Evolutionary conservation across 2,113 vertebrate genomes (phyloP).

Genomic region (Beaufortia kweichowensis): DNA sequence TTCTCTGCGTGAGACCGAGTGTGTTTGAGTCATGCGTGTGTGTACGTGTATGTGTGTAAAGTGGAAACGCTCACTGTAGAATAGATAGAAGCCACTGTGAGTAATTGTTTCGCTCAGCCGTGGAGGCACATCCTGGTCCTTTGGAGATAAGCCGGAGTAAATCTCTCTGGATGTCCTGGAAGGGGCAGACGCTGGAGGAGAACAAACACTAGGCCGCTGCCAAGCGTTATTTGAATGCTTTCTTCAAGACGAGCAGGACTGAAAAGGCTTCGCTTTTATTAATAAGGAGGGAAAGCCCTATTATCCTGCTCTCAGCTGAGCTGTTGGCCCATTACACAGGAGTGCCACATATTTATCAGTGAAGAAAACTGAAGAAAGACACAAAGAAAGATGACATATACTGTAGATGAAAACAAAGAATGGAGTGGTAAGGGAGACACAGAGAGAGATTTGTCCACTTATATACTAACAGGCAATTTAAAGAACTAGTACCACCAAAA

Average conservation of each 20-base stretch:
- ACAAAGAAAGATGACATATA: constrained; percentile 12
- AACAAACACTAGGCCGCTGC: constrained; percentile 66
- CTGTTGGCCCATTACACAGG: constrained; percentile 46
- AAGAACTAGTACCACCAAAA: no score
- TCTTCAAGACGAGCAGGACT: constrained; percentile 66
- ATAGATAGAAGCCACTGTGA: constrained; percentile 68
- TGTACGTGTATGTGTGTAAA: constrained; percentile 56
- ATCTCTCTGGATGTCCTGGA: constrained; percentile 71
- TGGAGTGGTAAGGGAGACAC: neutral
- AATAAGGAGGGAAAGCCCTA: constrained; percentile 52
- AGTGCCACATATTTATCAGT: constrained; percentile 58
- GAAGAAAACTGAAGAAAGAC: constrained; percentile 24
- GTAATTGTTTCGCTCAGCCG: constrained; percentile 72
- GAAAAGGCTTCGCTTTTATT: constrained; percentile 63
- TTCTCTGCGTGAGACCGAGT: constrained; percentile 43
- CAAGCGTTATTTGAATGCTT: constrained; percentile 65
- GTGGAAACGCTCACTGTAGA: constrained; percentile 62
- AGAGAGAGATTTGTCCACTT: neutral
- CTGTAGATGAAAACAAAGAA: neutral
- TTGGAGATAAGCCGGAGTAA: constrained; percentile 75
- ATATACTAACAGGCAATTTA: neutral
- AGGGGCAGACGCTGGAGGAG: constrained; percentile 63
- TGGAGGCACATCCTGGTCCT: constrained; percentile 71
- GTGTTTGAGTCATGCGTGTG: constrained; percentile 40
- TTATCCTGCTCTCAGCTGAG: constrained; percentile 54